phyloP scores from a whole-genome alignment of 2,797 vertebrate species.

The Paguma larvata region DNA sequence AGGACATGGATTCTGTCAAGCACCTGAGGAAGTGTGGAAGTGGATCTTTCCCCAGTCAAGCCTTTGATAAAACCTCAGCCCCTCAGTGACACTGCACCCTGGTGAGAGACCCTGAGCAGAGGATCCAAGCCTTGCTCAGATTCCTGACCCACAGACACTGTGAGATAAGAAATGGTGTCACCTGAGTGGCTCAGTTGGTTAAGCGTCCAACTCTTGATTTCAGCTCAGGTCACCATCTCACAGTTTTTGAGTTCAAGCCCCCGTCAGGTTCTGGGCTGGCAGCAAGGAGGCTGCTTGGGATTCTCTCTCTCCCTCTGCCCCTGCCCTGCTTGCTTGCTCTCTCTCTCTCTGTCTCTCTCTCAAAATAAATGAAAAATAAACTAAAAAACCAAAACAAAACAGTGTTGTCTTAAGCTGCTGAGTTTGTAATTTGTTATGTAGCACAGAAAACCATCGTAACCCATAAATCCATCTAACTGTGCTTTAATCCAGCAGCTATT shows the following conservation, averaged over 20 bases:
- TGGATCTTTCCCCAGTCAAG: not conserved
- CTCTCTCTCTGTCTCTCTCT: too few relatives aligned
- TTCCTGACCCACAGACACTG: not conserved
- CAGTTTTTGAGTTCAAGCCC: too few relatives aligned
- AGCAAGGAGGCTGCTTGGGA: too few relatives aligned
- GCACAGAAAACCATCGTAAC: not conserved
- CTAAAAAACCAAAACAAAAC: not conserved
- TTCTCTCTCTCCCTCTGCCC: too few relatives aligned
- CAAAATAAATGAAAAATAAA: too few relatives aligned
- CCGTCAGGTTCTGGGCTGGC: too few relatives aligned
- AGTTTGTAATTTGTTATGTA: not conserved
- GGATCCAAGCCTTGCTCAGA: not conserved
- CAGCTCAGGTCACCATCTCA: too few relatives aligned
- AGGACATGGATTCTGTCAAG: not conserved
- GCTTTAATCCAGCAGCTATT: not conserved
- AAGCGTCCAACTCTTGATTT: too few relatives aligned
- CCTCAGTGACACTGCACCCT: not conserved
- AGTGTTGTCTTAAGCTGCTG: not conserved
- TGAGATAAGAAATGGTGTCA: not conserved
- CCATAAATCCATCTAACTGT: not conserved
- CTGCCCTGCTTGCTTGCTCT: too few relatives aligned
- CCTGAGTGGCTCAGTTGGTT: too few relatives aligned
- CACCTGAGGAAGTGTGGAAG: not conserved
- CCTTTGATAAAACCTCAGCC: not conserved
- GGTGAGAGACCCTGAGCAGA: not conserved